Evolutionary conservation across 2,888 invertebrate genomes (phyloP).

Genomic region (Lamproptera curius): DNA sequence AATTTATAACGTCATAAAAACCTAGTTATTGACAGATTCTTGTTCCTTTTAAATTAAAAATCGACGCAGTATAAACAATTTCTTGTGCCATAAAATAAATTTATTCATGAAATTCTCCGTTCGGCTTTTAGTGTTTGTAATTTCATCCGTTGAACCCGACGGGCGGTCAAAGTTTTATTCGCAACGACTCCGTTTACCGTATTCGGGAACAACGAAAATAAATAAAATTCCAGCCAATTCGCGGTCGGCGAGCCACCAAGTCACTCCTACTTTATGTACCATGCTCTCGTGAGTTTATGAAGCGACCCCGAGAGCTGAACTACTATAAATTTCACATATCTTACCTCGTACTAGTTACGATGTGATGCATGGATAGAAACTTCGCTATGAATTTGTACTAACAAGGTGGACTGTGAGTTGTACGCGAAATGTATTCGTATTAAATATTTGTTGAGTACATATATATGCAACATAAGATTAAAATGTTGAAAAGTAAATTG

Average conservation of each 20-base stretch:
- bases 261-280: conserved; percentile 1
- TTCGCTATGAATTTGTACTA: neutral
- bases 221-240: neutral
- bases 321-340: conserved; percentile 1
- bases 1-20: too few species aligned
- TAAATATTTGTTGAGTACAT: too few species aligned
- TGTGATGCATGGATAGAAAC: neutral
- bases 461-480: too few species aligned
- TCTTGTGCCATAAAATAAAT: neutral
- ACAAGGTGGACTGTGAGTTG: neutral
- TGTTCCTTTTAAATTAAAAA: neutral
- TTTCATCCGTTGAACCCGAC: neutral
- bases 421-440: too few species aligned
- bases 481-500: too few species aligned
- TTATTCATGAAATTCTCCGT: neutral
- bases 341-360: neutral
- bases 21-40: too few species aligned
- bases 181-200: neutral
- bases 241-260: neutral
- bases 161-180: neutral
- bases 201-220: neutral
- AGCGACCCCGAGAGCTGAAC: conserved; percentile 1
- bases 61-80: neutral
- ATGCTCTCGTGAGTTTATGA: conserved; percentile 1
- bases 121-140: neutral